A percentile compares a stretch with the other conserved stretches of the same genome.
Evolutionary conservation across 2,888 invertebrate species (phyloP).

Genomic region (Listrodromus nycthemerus): DNA sequence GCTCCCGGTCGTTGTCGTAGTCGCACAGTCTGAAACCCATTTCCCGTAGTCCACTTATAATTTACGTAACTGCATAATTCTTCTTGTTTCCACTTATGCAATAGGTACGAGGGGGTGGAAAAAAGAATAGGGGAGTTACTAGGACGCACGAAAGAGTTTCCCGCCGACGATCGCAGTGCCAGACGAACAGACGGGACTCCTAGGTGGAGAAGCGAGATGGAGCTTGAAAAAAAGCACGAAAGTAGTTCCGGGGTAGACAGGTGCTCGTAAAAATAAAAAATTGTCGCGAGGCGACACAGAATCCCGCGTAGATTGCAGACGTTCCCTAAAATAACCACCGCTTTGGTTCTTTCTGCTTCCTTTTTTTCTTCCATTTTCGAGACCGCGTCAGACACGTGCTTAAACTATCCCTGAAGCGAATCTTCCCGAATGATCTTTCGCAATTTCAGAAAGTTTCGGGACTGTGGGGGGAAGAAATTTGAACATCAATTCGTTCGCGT

Average conservation of each 20-base stretch:
- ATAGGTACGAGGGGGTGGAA: constrained; percentile 66
- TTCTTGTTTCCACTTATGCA: constrained; percentile 81
- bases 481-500: background rate
- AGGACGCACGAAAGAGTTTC: constrained; percentile 53
- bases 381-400: background rate
- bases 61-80: constrained; percentile 82
- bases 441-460: constrained; percentile 25
- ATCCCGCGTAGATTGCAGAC: constrained; percentile 53
- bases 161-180: background rate
- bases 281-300: constrained; percentile 74
- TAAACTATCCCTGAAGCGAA: constrained; percentile 1
- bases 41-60: constrained; percentile 76
- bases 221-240: constrained; percentile 38
- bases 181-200: background rate
- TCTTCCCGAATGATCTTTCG: constrained; percentile 10
- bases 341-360: background rate
- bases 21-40: constrained; percentile 71
- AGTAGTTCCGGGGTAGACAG: constrained; percentile 47
- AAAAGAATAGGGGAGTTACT: constrained; percentile 53
- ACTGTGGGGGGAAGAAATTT: background rate
- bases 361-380: constrained; percentile 26
- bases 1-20: constrained; percentile 46
- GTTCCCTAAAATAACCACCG: constrained; percentile 26
- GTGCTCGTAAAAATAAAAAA: constrained; percentile 81
- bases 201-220: constrained; percentile 1